Evolutionary conservation across 2,888 invertebrate species (phyloP).

Genomic region (Drymonia ruficornis): DNA sequence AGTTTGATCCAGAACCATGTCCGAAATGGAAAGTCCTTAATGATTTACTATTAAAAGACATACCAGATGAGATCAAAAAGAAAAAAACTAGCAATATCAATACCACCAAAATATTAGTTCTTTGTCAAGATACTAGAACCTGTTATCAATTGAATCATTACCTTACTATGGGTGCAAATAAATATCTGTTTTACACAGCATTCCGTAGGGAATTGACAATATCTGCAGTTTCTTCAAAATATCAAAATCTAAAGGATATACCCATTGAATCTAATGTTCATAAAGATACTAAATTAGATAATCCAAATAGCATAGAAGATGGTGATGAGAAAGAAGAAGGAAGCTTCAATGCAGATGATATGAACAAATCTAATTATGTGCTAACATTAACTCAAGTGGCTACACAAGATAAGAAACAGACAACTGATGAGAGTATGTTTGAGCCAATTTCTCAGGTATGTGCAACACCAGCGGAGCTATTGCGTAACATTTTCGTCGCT

Average conservation of each 20-base stretch:
- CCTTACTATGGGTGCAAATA: conserved; percentile 86
- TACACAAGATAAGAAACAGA: conserved; percentile 44
- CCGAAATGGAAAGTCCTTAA: conserved; percentile 95
- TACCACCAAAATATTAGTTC: conserved; percentile 89
- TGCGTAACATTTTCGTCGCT: no score
- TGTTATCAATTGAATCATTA: conserved; percentile 92
- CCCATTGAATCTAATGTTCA: conserved; percentile 39
- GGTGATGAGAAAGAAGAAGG: conserved; percentile 44
- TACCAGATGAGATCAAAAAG: conserved; percentile 89
- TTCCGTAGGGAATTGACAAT: conserved; percentile 85
- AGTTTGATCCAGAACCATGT: conserved; percentile 92
- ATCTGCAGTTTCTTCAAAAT: conserved; percentile 82
- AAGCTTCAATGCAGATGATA: conserved; percentile 64
- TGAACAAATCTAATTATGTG: conserved; percentile 87
- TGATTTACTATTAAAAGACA: conserved; percentile 92
- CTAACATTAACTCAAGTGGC: conserved; percentile 87
- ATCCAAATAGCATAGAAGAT: conserved; percentile 31
- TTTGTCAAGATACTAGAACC: conserved; percentile 93
- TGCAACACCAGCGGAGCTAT: no score
- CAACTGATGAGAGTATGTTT: conserved; percentile 72
- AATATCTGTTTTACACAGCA: conserved; percentile 86
- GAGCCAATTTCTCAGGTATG: conserved; percentile 87
- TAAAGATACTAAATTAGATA: conserved; percentile 34
- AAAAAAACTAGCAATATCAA: conserved; percentile 61
- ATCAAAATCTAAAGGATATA: conserved; percentile 58